Base-by-base conservation (phyloP, 2,113 vertebrate genomes). In the Actenoides lindsayi region DNA sequence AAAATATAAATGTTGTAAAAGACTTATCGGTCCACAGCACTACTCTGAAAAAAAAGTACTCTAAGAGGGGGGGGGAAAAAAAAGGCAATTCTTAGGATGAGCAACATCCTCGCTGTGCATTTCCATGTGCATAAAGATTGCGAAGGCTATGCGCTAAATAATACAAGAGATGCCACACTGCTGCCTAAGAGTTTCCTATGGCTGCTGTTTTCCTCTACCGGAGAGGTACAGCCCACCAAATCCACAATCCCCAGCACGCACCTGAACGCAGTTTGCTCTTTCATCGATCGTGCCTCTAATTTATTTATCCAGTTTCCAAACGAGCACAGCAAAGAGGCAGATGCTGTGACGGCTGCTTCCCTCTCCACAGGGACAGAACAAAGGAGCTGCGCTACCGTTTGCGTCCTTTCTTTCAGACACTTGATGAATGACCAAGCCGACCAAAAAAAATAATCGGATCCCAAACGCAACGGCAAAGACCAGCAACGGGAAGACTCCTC, bases 221-320 rank as follows among this genome's bases (percentile, higher is more conserved):
- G 35, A 54, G 73, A 27, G 94, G 25, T 30, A 42, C 1, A 3
- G 64, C 25, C 74, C 75, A 25, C n/a, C 1, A 3, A 35, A 42
- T 44, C 74, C 50, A 4, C 0, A 35, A 53, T 65, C 54, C 87
- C 82, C 78, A 70, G 57, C 4, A 0, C 0, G 4, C 78, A 87
- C 69, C 74, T 65, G 89, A 82, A 76, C 56, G 5, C 18, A 3
- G 87, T 46, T 83, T 69, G 78, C 41, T 62, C 78, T 46, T 33
- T 23, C n/a, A 74, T 27, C 0, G 5, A 62, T 41, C 70, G 1
- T 9, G 41, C 35, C 94, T 62, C 42, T 91, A 19, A 92, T 94
- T 94, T 76, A 83, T 94, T 95, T 65, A 89, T 53, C 77, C 74
- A 11, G 31, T 18, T 85, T 60, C 46, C 60, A 78, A 81, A 79